Evolutionary conservation across 2,113 vertebrate species (phyloP).

Genomic region (Octodon degus): DNA sequence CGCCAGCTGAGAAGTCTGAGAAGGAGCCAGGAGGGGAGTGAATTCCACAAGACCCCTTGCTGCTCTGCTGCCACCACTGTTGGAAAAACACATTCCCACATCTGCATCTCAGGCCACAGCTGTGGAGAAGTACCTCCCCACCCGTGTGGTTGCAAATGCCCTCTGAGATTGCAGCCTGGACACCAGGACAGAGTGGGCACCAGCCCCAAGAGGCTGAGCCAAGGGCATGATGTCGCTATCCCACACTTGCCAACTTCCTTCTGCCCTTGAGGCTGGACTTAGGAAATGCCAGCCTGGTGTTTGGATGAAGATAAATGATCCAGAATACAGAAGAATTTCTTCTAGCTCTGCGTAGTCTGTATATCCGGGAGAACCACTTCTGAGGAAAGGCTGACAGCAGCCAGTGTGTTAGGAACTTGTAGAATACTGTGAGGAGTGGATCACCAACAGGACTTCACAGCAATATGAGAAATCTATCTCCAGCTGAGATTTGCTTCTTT

Average conservation of each 20-base stretch:
- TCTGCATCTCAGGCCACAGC: neutral
- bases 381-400: neutral
- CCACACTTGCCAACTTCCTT: neutral
- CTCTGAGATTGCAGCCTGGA: neutral
- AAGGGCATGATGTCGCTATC: neutral
- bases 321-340: neutral
- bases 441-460: neutral
- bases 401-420: neutral
- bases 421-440: neutral
- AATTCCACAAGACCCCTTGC: neutral
- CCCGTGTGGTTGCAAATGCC: too few species aligned
- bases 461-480: neutral
- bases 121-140: rapidly evolving
- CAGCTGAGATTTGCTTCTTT: rapidly evolving
- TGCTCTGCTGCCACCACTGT: neutral
- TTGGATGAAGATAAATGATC: neutral
- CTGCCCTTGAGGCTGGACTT: neutral
- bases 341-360: neutral
- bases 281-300: neutral
- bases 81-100: neutral
- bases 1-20: neutral
- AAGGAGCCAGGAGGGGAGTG: neutral
- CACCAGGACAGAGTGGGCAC: neutral
- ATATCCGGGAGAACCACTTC: neutral
- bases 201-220: neutral